Evolutionary conservation across 1,140 invertebrate genomes (phyloP), one percentile per base, ranked within the genome.

Genomic region (Brachionus rotundiformis): DNA sequence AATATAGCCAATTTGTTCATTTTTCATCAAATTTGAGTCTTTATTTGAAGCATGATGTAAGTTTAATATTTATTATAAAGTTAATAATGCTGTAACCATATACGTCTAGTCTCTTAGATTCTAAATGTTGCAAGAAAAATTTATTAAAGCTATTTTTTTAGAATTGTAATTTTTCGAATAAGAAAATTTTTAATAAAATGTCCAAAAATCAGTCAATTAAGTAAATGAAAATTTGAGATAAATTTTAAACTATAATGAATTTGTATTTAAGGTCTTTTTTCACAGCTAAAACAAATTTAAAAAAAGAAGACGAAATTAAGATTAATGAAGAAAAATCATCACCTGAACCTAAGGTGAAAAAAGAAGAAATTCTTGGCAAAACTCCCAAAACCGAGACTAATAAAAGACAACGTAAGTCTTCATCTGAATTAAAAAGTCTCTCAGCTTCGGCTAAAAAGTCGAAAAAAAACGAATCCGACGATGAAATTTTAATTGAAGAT

Each of bases 171-270:
- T 77, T 49, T 54, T 54, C 59, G 27, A 77, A 59, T 59, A 1
- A 16, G 31, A 54, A 29, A 54, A 13, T 25, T 77, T 54, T 23
- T 54, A 7, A 27, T 33, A 54, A 39, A 59, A 79, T 79, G 76
- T 59, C 47, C 25, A 79, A 79, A 79, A 79, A 79, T 79, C 76
- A 79, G 59, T 59, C 76, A 79, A 79, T 79, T 13, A 79, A 59
- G 76, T 79, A 79, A 25, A n/a, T n/a, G n/a, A n/a, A n/a, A n/a
- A n/a, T n/a, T n/a, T n/a, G n/a, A n/a, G n/a, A n/a, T n/a, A n/a
- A n/a, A n/a, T n/a, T n/a, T n/a, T n/a, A n/a, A n/a, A n/a, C n/a
- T n/a, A n/a, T n/a, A n/a, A n/a, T n/a, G n/a, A n/a, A n/a, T n/a
- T n/a, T n/a, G n/a, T n/a, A 31, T 31, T 59, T 29, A 10, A 79